Base-by-base conservation (phyloP, 2,888 invertebrate species). In the Therioaphis trifolii region DNA sequence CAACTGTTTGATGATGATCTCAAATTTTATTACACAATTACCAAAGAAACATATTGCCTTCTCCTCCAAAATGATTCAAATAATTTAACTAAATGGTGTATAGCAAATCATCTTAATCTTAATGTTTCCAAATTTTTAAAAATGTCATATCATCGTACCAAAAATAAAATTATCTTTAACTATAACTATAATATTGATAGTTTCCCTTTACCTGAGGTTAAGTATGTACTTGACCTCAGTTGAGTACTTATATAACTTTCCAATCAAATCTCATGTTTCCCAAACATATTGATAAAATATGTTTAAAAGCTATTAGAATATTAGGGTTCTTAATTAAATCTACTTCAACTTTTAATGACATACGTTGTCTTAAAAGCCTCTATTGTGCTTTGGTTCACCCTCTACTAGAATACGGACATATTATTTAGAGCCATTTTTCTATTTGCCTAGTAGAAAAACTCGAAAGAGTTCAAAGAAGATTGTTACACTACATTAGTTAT, bases 151-250 rank as follows among this genome's bases (percentile, higher is more conserved):
- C 40, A n/a, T 43, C 21, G n/a, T 40, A 68, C 12, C 0, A 40
- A 40, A 68, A 68, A 68, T 40, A 68, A 43, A 68, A 40, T 68
- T 12, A 68, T 21, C 12, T 68, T 68, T 68, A 40, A 40, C 4
- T 68, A 68, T 68, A 68, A 40, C 4, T 68, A 68, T 68, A 68
- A 14, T 4, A 68, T 68, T 68, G 40, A 68, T 35, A 21, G n/a
- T 40, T 40, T 40, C n/a, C 68, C n/a, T 12, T 40, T 68, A 3
- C n/a, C 40, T 0, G 12, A 40, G 4, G 68, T 21, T 18, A 35
- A 68, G 18, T 1, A 12, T 7, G 35, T 68, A 1, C n/a, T 7
- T 35, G 35, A 68, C 7, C n/a, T 68, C 35, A n/a, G 66, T 18
- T n/a, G n/a, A n/a, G n/a, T n/a, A n/a, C n/a, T n/a, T n/a, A n/a